Percentiles rank a stretch among this genome's conserved stretches.
These are phyloP conservation scores for Caracal caracal DNA, from an alignment of 2,113 vertebrate genomes.

Conservation along the genomic window DNA sequence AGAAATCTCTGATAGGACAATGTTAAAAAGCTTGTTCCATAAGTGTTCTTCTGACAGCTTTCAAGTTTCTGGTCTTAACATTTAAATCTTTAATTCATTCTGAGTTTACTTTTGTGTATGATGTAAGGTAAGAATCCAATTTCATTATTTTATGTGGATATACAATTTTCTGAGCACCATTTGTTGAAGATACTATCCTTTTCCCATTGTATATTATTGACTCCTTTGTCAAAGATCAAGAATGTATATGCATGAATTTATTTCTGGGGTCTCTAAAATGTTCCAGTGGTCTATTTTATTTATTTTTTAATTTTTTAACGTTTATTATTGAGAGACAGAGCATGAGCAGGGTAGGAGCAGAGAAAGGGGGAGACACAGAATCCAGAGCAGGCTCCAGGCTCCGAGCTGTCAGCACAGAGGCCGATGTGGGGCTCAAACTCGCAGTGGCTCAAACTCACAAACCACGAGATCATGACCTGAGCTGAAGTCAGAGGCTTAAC, in stretches of 20 bases:
- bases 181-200: not conserved
- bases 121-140: not conserved
- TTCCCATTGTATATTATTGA: not conserved
- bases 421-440: too few species aligned
- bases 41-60: not conserved
- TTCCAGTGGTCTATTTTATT: not conserved
- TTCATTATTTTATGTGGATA: not conserved
- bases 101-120: not conserved
- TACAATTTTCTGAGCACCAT: not conserved
- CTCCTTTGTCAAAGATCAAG: not conserved
- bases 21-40: not conserved
- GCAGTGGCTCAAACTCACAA: too few species aligned
- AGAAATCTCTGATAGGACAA: not conserved
- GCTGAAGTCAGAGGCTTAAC: too few species aligned
- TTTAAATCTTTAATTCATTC: not conserved
- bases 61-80: not conserved
- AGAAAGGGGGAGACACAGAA: too few species aligned
- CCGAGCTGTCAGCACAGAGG: too few species aligned
- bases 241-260: not conserved
- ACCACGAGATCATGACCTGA: too few species aligned
- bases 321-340: too few species aligned
- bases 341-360: too few species aligned
- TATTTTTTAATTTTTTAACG: too few species aligned
- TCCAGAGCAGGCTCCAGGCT: too few species aligned
- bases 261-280: not conserved